Conservation (phyloP, 2,113 vertebrate species). For the Platycercus adscitus region DNA sequence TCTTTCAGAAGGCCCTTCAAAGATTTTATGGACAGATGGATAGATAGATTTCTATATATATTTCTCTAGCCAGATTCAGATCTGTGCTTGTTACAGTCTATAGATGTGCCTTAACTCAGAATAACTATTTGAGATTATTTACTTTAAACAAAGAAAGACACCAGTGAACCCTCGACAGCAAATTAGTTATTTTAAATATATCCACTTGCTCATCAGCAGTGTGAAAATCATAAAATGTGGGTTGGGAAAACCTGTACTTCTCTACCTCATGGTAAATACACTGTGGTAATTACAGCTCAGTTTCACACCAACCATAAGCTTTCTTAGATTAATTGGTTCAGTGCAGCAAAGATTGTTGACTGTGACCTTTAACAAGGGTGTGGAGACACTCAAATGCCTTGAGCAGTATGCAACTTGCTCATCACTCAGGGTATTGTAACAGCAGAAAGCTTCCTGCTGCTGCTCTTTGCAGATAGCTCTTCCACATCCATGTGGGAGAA, state of each 20-base stretch:
- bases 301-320: background rate
- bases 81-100: background rate
- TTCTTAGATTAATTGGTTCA: slow-evolving; percentile 6
- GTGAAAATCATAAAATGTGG: background rate
- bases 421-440: background rate
- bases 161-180: background rate
- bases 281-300: background rate
- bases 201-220: background rate
- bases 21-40: background rate
- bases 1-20: background rate
- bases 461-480: background rate
- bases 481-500: background rate
- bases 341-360: background rate
- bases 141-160: background rate
- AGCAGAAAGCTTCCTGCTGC: slow-evolving; percentile 17
- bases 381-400: background rate
- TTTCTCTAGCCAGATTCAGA: background rate
- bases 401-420: background rate
- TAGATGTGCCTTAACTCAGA: background rate
- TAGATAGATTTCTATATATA: background rate
- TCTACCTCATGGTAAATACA: background rate
- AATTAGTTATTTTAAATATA: background rate
- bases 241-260: background rate
- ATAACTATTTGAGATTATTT: background rate
- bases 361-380: slow-evolving; percentile 27